These are phyloP conservation scores for Tipula lateralis DNA, from an alignment of 2,888 invertebrate genomes.

Conservation along the genomic window DNA sequence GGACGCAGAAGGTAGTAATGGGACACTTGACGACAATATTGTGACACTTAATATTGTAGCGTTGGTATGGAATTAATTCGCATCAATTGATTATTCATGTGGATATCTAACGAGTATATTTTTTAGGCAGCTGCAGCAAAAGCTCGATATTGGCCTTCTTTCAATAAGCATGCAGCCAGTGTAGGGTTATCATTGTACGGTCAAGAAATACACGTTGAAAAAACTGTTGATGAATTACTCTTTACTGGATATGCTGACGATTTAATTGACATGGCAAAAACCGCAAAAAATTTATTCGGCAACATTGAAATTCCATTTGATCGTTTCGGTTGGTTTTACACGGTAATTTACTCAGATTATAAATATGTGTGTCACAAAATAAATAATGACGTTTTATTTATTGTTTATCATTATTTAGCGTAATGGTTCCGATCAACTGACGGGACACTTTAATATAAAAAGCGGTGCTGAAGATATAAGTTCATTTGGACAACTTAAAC, in stretches of 20 bases:
- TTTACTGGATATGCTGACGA: slow-evolving; percentile 78
- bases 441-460: slow-evolving; percentile 71
- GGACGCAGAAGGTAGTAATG: slow-evolving; percentile 60
- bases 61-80: slow-evolving; percentile 53
- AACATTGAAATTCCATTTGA: slow-evolving; percentile 61
- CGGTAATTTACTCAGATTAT: slow-evolving; percentile 46
- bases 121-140: slow-evolving; percentile 50
- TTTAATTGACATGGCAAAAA: slow-evolving; percentile 61
- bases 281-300: slow-evolving; percentile 53
- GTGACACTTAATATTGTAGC: slow-evolving; percentile 72
- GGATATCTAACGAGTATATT: slow-evolving; percentile 26
- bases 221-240: slow-evolving; percentile 63
- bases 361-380: neutral
- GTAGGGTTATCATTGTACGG: slow-evolving; percentile 55
- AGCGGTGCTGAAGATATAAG: slow-evolving; percentile 61
- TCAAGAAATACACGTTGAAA: slow-evolving; percentile 57
- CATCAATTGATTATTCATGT: slow-evolving; percentile 26
- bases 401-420: slow-evolving; percentile 56
- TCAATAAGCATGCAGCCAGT: slow-evolving; percentile 58
- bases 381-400: neutral
- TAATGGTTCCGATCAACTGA: slow-evolving; percentile 67
- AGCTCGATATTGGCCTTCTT: slow-evolving; percentile 55
- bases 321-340: slow-evolving; percentile 82
- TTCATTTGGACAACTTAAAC: slow-evolving; percentile 62
- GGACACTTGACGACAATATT: slow-evolving; percentile 63